Conservation (phyloP, 2,113 vertebrate genomes). For the Triplophysa siluroides region DNA sequence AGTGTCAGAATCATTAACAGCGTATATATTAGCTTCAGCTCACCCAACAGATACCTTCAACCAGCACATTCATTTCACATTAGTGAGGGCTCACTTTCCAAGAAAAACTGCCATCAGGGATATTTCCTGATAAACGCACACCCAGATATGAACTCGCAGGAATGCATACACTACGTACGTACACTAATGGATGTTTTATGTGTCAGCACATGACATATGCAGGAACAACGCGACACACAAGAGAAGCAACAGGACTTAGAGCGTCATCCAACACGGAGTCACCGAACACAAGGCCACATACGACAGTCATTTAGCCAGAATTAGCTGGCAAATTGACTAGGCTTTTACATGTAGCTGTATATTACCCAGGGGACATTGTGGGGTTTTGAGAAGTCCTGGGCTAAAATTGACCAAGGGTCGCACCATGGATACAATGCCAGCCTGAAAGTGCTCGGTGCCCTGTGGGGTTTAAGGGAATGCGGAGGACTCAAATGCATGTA, state of each 20-base stretch:
- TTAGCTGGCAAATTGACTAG: conserved; percentile 57
- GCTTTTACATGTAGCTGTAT: conserved; percentile 54
- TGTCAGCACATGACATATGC: conserved; percentile 49
- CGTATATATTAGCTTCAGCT: background rate
- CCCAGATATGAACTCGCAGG: conserved; percentile 9
- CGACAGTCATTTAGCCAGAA: conserved; percentile 54
- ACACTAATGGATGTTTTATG: conserved; percentile 31
- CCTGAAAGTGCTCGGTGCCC: conserved; percentile 42
- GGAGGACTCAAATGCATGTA: conserved; percentile 25
- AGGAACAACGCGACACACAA: conserved; percentile 35
- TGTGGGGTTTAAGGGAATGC: conserved; percentile 38
- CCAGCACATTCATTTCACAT: background rate
- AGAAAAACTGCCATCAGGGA: background rate
- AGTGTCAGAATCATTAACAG: conserved; percentile 9
- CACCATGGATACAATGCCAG: conserved; percentile 17
- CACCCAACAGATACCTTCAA: background rate
- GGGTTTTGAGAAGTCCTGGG: conserved; percentile 43
- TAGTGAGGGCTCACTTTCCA: background rate
- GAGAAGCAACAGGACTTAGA: conserved; percentile 19
- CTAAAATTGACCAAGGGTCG: conserved; percentile 26
- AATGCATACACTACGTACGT: background rate
- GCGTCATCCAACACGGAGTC: conserved; percentile 40
- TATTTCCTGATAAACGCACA: conserved; percentile 21
- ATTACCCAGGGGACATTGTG: conserved; percentile 50
- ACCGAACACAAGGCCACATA: conserved; percentile 40